Conservation (phyloP, 2,888 invertebrate species). For the Lymantria monacha region DNA sequence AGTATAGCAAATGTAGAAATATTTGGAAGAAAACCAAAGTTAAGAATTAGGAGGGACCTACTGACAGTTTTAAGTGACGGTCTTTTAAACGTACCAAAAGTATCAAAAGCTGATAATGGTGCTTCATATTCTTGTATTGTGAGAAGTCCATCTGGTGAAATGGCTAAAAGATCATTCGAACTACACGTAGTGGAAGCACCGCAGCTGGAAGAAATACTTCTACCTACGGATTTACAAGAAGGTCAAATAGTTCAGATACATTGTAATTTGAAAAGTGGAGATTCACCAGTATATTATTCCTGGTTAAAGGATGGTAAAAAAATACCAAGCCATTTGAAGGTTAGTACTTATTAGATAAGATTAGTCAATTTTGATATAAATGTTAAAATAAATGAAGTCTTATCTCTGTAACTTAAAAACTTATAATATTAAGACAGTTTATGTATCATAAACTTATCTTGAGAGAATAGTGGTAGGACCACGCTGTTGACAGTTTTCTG, state of each 20-base stretch:
- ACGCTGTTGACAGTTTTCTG: too few species aligned
- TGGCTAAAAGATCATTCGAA: conserved; percentile 87
- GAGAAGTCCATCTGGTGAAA: conserved; percentile 88
- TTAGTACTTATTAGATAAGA: conserved; percentile 38
- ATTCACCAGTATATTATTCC: conserved; percentile 86
- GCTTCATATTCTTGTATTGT: conserved; percentile 91
- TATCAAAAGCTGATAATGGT: conserved; percentile 85
- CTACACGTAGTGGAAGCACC: conserved; percentile 88
- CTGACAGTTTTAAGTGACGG: conserved; percentile 67
- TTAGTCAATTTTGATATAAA: too few species aligned
- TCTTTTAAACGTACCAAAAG: conserved; percentile 82
- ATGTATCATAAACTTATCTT: too few species aligned
- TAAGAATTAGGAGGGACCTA: conserved; percentile 65
- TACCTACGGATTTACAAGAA: conserved; percentile 91
- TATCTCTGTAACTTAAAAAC: too few species aligned
- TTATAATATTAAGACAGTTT: too few species aligned
- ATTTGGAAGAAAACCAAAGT: conserved; percentile 74
- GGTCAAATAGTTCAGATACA: conserved; percentile 92
- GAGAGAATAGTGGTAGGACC: too few species aligned
- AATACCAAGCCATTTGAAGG: conserved; percentile 85
- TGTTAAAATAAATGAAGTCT: too few species aligned
- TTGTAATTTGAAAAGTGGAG: conserved; percentile 88
- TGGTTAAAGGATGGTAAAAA: conserved; percentile 87
- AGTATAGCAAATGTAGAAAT: conserved; percentile 66
- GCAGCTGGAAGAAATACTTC: conserved; percentile 90